Percentiles rank a stretch among this genome's conserved stretches.
Evolutionary conservation across 2,888 invertebrate genomes (phyloP).

Genomic region (Xestoiulus laeticollis): DNA sequence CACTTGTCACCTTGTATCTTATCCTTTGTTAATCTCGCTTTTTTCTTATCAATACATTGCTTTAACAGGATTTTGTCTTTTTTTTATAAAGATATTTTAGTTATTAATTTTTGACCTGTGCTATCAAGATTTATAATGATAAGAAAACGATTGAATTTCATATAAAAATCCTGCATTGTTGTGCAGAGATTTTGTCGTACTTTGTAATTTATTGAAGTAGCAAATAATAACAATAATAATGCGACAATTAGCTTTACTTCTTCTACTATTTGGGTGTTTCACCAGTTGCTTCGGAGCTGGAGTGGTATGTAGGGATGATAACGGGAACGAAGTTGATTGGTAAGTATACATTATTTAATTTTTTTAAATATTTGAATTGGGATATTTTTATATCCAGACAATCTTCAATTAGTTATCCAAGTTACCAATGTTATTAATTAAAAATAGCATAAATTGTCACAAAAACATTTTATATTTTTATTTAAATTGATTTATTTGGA

Average conservation of each 20-base stretch:
- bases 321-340: constrained; percentile 47
- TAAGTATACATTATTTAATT: not conserved
- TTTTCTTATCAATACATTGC: not conserved
- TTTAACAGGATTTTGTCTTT: not conserved
- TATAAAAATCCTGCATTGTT: not conserved
- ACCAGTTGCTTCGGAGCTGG: constrained; percentile 30
- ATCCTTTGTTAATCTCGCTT: not conserved
- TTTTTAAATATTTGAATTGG: not conserved
- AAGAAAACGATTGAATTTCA: not conserved
- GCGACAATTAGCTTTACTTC: not conserved
- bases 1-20: not conserved
- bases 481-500: too few species aligned
- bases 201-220: not conserved
- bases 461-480: too few species aligned
- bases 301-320: constrained; percentile 46
- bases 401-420: too few species aligned
- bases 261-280: not conserved
- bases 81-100: not conserved
- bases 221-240: not conserved
- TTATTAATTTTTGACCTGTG: not conserved
- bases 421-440: too few species aligned
- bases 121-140: not conserved
- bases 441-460: too few species aligned
- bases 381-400: too few species aligned
- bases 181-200: not conserved